Evolutionary conservation across 1,140 invertebrate species (phyloP).

Genomic region (Drosophila santomea): DNA sequence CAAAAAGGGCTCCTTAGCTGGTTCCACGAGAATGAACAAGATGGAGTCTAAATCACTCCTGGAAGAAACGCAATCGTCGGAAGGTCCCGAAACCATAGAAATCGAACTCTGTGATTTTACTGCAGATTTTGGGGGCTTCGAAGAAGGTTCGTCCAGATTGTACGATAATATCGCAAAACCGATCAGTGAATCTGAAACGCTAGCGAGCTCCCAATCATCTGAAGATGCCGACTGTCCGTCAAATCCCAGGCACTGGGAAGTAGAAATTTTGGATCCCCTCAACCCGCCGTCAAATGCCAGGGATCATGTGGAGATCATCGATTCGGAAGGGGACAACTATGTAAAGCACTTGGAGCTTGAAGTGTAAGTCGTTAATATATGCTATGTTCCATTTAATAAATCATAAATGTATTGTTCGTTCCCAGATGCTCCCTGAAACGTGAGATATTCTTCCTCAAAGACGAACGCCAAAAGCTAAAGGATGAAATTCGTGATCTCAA

Average conservation of each 20-base stretch:
- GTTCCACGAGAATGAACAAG: not conserved
- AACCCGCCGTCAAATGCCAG: conserved; percentile 20
- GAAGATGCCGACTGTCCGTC: not conserved
- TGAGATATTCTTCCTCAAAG: conserved; percentile 37
- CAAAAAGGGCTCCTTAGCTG: not conserved
- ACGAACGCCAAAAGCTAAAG: conserved; percentile 40
- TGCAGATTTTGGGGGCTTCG: not conserved
- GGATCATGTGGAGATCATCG: conserved; percentile 34
- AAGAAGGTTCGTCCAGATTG: not conserved
- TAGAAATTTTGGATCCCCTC: conserved; percentile 23
- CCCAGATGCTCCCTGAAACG: conserved; percentile 34
- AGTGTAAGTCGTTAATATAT: conserved; percentile 26
- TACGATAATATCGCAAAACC: not conserved
- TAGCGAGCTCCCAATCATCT: not conserved
- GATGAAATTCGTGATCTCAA: conserved; percentile 30
- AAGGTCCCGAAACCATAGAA: conserved; percentile 25
- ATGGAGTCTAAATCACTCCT: too few species aligned
- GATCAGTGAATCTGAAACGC: not conserved
- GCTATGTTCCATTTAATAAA: not conserved
- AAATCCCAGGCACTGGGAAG: not conserved
- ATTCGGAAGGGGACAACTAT: conserved; percentile 25
- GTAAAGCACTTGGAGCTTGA: conserved; percentile 42
- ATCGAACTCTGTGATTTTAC: conserved; percentile 7
- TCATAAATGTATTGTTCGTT: not conserved
- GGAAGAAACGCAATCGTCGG: not conserved